phyloP scores from a whole-genome alignment of 1,140 invertebrate genomes.

The Gerris buenoi region DNA sequence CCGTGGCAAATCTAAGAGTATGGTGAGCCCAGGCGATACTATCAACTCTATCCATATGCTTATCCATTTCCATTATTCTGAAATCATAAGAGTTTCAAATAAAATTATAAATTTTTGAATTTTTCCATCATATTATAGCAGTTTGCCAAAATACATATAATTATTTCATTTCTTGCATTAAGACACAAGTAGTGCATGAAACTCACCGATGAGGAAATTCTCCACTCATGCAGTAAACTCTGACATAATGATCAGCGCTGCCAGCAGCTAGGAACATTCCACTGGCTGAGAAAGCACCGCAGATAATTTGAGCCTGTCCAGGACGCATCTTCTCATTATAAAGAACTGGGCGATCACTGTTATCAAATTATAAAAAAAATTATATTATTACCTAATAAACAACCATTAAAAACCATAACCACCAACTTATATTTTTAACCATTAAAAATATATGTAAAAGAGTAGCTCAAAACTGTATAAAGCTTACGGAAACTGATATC shows the following conservation, averaged over 20 bases:
- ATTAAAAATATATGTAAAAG: constrained; percentile 5
- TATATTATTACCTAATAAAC: neutral
- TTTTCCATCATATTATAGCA: no score
- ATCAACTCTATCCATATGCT: constrained; percentile 86
- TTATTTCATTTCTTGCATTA: no score
- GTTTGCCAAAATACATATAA: no score
- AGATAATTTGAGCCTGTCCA: constrained; percentile 90
- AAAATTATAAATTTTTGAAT: no score
- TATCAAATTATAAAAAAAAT: constrained; percentile 24
- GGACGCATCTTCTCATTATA: constrained; percentile 86
- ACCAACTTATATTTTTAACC: neutral
- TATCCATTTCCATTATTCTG: constrained; percentile 66
- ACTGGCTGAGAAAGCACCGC: constrained; percentile 84
- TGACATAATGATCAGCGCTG: constrained; percentile 81
- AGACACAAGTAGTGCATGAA: no score
- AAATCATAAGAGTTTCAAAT: no score
- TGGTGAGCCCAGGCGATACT: constrained; percentile 87
- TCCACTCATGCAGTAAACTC: constrained; percentile 66
- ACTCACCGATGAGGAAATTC: constrained; percentile 30
- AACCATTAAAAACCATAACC: neutral
- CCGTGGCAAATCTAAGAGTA: constrained; percentile 76
- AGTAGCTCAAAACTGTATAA: constrained; percentile 5
- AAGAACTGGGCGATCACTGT: constrained; percentile 70
- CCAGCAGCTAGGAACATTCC: constrained; percentile 88
- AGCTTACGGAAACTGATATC: constrained; percentile 26